Evolutionary conservation across 2,888 invertebrate genomes (phyloP), one percentile per base, ranked within the genome.

Genomic region (Ptycholaimellus sp.): DNA sequence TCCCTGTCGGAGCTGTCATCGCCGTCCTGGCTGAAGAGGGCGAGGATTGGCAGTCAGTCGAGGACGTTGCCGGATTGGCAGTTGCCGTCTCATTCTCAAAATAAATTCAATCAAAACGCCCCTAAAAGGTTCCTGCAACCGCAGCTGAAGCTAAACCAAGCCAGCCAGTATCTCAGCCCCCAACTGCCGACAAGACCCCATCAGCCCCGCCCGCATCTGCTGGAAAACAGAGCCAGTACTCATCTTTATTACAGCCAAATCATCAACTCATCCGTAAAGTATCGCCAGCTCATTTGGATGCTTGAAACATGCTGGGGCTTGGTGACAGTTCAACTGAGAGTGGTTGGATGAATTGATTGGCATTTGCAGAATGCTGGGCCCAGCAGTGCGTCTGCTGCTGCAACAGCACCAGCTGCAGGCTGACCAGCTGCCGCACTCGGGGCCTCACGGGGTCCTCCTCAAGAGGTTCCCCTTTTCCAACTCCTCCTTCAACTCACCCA

Each of bases 1-100:
- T 70, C 2, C 63, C 66, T 53, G 64, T 72, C 9, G 68, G 68
- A 28, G 56, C 45, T 4, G 45, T 70, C 40, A 72, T 72, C 40
- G 72, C 69, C n/a, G 51, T 72, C 23, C 61, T 69, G 42, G 71
- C 70, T 4, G 68, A 66, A 14, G 61, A 64, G 44, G 70, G 68
- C 1, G 69, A 71, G 48, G 71, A 72, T 51, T 72, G 71, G 71
- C 64, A 69, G 53, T 59, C 62, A 42, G 59, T 55, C 13, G 45
- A 52, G 33, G 35, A 18, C 4, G 4, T 14, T 22, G 7, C 19
- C 6, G 11, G n/a, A n/a, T n/a, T n/a, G n/a, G n/a, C n/a, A n/a
- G n/a, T n/a, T n/a, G n/a, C n/a, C n/a, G n/a, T 11, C 18, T 18
- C n/a, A 11, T 31, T 25, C 7, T 13, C 25, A 25, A 25, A 25